Evolutionary conservation across 2,797 vertebrate species (phyloP).

Genomic region (Helicolenus hilgendorfi): DNA sequence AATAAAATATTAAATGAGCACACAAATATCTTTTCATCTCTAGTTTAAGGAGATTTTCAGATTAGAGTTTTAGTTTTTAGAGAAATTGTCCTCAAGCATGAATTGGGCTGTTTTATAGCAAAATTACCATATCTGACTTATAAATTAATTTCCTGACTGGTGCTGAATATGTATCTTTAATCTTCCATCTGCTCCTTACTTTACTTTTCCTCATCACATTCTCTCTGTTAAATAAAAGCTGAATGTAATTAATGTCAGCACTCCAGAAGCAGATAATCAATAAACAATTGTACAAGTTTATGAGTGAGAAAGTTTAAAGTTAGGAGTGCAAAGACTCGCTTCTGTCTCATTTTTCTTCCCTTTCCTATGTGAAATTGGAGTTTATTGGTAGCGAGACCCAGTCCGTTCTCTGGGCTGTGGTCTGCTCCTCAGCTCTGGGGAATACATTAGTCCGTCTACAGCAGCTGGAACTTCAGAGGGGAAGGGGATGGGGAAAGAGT

Average conservation of each 20-base stretch:
- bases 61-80: neutral
- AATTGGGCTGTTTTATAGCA: neutral
- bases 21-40: neutral
- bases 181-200: neutral
- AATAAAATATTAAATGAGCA: neutral
- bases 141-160: neutral
- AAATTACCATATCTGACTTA: neutral
- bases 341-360: slow-evolving; percentile 25
- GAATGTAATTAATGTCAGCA: slow-evolving; percentile 18
- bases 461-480: slow-evolving; percentile 83
- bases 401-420: slow-evolving; percentile 72
- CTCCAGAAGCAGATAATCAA: slow-evolving; percentile 29
- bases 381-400: slow-evolving; percentile 76
- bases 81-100: neutral
- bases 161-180: neutral
- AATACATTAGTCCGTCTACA: slow-evolving; percentile 86
- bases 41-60: neutral
- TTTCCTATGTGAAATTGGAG: slow-evolving; percentile 63
- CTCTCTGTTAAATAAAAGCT: slow-evolving; percentile 9
- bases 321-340: neutral
- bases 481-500: slow-evolving; percentile 29
- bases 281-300: slow-evolving; percentile 58
- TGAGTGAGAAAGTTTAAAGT: slow-evolving; percentile 43
- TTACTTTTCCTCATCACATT: neutral
- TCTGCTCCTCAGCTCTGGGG: slow-evolving; percentile 82